Conservation (phyloP, 2,888 invertebrate genomes). For the Eristalis intricaria region DNA sequence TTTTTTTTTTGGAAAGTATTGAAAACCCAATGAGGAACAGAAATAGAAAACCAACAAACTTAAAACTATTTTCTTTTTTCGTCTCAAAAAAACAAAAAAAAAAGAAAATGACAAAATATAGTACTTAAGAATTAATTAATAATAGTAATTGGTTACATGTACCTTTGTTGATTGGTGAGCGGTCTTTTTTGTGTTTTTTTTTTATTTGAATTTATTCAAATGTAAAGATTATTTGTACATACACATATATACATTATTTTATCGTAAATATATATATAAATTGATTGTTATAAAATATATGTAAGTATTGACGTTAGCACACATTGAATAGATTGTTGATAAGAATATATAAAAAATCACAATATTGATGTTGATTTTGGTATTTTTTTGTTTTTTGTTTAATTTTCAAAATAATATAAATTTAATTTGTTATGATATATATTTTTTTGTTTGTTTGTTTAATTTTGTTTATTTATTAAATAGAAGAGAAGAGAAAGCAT, state of each 20-base stretch:
- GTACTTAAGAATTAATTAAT: constrained; percentile 43
- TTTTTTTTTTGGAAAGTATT: background rate
- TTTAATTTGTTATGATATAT: constrained; percentile 73
- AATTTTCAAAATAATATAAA: constrained; percentile 41
- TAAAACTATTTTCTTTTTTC: constrained; percentile 2
- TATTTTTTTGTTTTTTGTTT: constrained; percentile 60
- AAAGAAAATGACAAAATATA: constrained; percentile 47
- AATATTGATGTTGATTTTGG: constrained; percentile 50
- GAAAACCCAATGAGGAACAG: background rate
- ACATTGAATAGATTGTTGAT: constrained; percentile 74
- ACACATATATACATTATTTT: constrained; percentile 65
- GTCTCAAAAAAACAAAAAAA: constrained; percentile 1
- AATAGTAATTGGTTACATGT: constrained; percentile 74
- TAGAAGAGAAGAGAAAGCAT: constrained; percentile 77
- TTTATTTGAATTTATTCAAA: constrained; percentile 71
- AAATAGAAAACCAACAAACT: background rate
- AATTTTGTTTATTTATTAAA: constrained; percentile 72
- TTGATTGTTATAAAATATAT: constrained; percentile 55
- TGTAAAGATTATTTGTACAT: constrained; percentile 73
- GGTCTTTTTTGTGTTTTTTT: constrained; percentile 76
- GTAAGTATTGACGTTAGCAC: constrained; percentile 75
- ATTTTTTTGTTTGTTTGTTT: constrained; percentile 41
- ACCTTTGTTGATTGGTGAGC: constrained; percentile 82
- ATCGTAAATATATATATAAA: constrained; percentile 68
- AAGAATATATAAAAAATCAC: constrained; percentile 56